Base-by-base conservation (phyloP, 2,888 invertebrate genomes). In the Catotricha subobsoleta region DNA sequence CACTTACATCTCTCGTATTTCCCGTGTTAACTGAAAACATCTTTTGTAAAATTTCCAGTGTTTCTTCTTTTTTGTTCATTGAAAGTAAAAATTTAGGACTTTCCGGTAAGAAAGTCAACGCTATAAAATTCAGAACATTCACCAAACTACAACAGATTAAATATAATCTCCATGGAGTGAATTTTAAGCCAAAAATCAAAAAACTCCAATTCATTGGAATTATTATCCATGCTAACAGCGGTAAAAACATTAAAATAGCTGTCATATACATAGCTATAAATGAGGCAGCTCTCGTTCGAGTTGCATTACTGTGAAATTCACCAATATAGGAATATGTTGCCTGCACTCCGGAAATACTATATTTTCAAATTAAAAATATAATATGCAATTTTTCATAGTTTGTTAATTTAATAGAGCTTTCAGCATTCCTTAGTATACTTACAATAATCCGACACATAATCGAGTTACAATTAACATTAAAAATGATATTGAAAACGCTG, bases 51-150 rank as follows among this genome's bases (percentile, higher is more conserved):
- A 77, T 67, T 30, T 56, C 49, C 37, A 83, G 53, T 1, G 80
- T 75, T 33, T 67, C 66, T 0, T 71, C 67, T 2, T 67, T 58
- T 41, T 67, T 61, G 0, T 77, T 76, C 39, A 69, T 71, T 1
- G 76, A 69, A 29, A 75, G 66, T 31, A 76, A 61, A 55, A 76
- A 87, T 58, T 82, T 81, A 0, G 86, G 86, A 46, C 81, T 86
- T 54, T 87, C 86, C 0, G 84, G 82, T 12, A 76, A 67, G 31
- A 66, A 64, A 8, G 66, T 53, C 12, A 77, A 59, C 12, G 74
- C 65, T 0, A 73, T 30, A 0, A 76, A 67, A 1, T 74, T 71
- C 1, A 77, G 38, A 0, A 77, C 51, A 49, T 75, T 74, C 0
- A 84, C 74, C 3, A 79, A 27, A 0, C 74, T 70, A 43, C 79